Evolutionary conservation across 2,113 vertebrate genomes (phyloP).

Genomic region (Chaenogobius annularis): DNA sequence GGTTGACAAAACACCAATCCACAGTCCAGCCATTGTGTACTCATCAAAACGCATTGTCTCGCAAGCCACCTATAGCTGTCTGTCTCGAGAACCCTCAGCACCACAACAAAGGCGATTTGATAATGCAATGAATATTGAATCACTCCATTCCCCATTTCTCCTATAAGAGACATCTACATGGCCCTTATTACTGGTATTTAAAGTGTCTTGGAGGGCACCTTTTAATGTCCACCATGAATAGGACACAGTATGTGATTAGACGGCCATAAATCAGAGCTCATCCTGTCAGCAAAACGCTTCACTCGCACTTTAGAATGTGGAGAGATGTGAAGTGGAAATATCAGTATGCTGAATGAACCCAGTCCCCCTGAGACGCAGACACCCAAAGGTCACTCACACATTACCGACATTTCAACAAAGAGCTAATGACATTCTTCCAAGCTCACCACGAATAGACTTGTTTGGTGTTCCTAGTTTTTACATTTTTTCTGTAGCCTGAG

Average conservation of each 20-base stretch:
- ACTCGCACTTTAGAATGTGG: constrained; percentile 4
- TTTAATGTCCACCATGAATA: constrained; percentile 14
- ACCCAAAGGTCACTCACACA: constrained; percentile 1
- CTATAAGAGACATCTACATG: background rate
- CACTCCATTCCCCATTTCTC: background rate
- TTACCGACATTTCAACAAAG: constrained; percentile 6
- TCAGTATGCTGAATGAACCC: constrained; percentile 8
- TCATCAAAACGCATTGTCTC: constrained; percentile 1
- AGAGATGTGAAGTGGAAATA: constrained; percentile 14
- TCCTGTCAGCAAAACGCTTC: background rate
- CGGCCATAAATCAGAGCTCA: background rate
- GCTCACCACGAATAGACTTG: background rate
- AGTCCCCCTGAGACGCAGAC: background rate
- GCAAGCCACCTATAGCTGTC: background rate
- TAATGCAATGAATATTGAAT: background rate
- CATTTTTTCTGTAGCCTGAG: constrained; percentile 7
- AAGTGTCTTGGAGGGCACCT: constrained; percentile 9
- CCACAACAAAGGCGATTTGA: constrained; percentile 1
- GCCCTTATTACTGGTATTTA: constrained; percentile 8
- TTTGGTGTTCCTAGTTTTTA: constrained; percentile 13
- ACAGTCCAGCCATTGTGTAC: background rate
- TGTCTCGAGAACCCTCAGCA: background rate
- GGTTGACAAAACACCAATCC: background rate
- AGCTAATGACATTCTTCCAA: constrained; percentile 17
- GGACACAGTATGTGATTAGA: constrained; percentile 9